phyloP scores from a whole-genome alignment of 2,888 invertebrate genomes.

The Bugula neritina region DNA sequence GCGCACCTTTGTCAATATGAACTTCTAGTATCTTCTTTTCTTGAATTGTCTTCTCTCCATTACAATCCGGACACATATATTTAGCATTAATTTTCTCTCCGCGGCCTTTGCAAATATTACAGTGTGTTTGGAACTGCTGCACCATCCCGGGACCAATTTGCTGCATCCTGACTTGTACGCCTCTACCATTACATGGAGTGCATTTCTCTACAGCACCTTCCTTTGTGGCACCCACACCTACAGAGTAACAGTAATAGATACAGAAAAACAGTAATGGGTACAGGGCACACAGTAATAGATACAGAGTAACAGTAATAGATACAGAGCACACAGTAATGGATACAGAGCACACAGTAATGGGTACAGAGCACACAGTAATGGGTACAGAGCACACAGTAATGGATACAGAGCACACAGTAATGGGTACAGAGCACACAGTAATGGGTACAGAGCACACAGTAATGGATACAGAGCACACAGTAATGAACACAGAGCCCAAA shows the following conservation, averaged over 20 bases:
- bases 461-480: no score
- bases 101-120: conserved; percentile 78
- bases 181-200: conserved; percentile 77
- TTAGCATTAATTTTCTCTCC: conserved; percentile 60
- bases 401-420: no score
- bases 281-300: not conserved
- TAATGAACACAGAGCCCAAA: no score
- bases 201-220: conserved; percentile 85
- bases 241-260: not conserved
- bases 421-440: no score
- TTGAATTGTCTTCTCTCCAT: conserved; percentile 79
- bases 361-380: no score
- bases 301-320: not conserved
- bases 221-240: conserved; percentile 69
- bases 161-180: conserved; percentile 68
- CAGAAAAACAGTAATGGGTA: not conserved
- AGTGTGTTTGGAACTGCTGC: conserved; percentile 85
- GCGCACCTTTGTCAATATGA: conserved; percentile 75
- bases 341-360: no score
- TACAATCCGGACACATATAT: conserved; percentile 87
- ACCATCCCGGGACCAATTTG: conserved; percentile 71
- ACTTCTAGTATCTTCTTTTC: conserved; percentile 92
- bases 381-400: no score
- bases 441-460: no score
- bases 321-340: no score